phyloP scores from a whole-genome alignment of 2,888 invertebrate species.

The Rhamnusium bicolor region DNA sequence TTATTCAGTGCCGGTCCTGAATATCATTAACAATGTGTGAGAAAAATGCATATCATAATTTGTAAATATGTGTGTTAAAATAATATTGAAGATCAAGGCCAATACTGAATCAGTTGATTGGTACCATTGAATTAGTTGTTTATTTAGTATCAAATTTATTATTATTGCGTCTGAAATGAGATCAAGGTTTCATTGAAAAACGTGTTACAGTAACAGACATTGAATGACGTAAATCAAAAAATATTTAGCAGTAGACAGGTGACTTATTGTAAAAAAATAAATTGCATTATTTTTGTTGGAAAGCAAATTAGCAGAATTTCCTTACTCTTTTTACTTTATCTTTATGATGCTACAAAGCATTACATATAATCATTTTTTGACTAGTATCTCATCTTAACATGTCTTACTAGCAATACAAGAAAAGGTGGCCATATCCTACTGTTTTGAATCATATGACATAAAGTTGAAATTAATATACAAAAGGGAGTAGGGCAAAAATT shows the following conservation, averaged over 20 bases:
- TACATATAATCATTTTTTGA: no score
- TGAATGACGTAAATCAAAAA: background rate
- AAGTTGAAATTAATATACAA: no score
- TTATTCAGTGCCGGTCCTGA: background rate
- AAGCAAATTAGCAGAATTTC: background rate
- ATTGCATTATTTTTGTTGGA: background rate
- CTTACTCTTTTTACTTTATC: no score
- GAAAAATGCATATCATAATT: background rate
- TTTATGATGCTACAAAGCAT: no score
- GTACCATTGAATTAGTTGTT: background rate
- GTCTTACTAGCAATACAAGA: no score
- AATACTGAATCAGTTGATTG: background rate
- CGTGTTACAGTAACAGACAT: background rate
- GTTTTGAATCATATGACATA: no score
- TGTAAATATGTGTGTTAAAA: background rate
- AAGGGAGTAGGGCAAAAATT: no score
- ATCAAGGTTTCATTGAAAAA: slow-evolving; percentile 7
- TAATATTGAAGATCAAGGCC: slow-evolving; percentile 12
- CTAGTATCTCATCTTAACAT: no score
- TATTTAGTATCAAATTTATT: background rate
- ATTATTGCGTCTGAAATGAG: background rate
- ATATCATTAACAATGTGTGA: background rate
- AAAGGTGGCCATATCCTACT: no score
- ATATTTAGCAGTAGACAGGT: background rate
- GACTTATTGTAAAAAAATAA: background rate